phyloP scores from a whole-genome alignment of 1,140 invertebrate species.

The Pentalonia nigronervosa region DNA sequence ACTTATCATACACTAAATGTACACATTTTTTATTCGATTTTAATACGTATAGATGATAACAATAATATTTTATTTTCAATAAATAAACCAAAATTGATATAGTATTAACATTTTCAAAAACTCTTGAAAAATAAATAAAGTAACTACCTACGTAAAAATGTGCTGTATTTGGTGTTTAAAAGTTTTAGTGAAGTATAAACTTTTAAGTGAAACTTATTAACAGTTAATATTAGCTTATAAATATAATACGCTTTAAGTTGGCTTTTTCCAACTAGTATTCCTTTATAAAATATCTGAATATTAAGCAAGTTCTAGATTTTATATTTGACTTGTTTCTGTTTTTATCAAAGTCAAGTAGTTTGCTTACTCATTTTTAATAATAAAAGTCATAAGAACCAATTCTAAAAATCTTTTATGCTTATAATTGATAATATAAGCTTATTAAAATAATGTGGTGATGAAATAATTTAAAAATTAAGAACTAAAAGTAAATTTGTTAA shows the following conservation, averaged over 20 bases:
- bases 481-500: too few relatives aligned
- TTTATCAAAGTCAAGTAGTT: background rate
- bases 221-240: conserved; percentile 2
- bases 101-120: background rate
- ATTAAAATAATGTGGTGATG: background rate
- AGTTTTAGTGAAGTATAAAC: background rate
- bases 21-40: background rate
- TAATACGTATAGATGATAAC: background rate
- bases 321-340: background rate
- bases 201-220: conserved; percentile 6
- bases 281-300: background rate
- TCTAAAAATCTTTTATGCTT: background rate
- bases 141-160: background rate
- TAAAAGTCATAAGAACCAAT: background rate
- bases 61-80: background rate
- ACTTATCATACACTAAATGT: background rate
- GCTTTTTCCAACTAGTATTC: background rate
- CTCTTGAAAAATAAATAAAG: background rate
- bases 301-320: background rate
- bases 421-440: background rate
- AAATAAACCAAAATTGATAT: background rate
- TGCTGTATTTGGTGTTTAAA: background rate
- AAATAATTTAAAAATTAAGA: too few relatives aligned
- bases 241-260: background rate
- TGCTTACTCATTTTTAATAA: background rate